Evolutionary conservation across 2,113 vertebrate genomes (phyloP).

Genomic region (Bagarius yarrelli): DNA sequence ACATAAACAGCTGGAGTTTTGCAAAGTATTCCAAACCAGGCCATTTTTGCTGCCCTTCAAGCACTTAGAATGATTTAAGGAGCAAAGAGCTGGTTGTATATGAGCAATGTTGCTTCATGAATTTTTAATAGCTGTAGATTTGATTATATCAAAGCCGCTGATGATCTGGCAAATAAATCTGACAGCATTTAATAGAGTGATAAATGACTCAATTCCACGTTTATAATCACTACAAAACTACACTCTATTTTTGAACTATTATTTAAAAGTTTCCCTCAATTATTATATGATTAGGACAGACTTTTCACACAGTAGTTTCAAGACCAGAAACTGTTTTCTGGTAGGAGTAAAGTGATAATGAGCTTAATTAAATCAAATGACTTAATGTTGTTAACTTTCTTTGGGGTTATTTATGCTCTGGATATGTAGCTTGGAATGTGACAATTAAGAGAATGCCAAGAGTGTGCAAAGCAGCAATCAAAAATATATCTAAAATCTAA

Average conservation of each 20-base stretch:
- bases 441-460: too few relatives aligned
- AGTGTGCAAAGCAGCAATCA: too few relatives aligned
- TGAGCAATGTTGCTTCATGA: neutral
- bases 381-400: neutral
- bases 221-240: neutral
- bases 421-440: too few relatives aligned
- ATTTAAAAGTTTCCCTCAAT: neutral
- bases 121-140: neutral
- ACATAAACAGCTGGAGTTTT: neutral
- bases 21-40: neutral
- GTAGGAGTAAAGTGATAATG: neutral
- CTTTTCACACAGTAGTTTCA: neutral
- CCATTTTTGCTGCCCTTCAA: neutral
- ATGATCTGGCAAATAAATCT: neutral
- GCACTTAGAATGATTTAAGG: neutral
- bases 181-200: neutral
- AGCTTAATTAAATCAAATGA: conserved; percentile 5
- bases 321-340: neutral
- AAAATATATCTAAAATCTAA: too few relatives aligned
- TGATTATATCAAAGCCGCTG: too few relatives aligned
- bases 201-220: conserved; percentile 5
- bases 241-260: neutral
- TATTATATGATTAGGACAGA: neutral
- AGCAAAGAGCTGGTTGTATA: neutral
- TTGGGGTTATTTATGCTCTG: neutral